Evolutionary conservation across 1,140 invertebrate species (phyloP), one percentile per base, ranked within the genome.

Genomic region (Zaprionus capensis): DNA sequence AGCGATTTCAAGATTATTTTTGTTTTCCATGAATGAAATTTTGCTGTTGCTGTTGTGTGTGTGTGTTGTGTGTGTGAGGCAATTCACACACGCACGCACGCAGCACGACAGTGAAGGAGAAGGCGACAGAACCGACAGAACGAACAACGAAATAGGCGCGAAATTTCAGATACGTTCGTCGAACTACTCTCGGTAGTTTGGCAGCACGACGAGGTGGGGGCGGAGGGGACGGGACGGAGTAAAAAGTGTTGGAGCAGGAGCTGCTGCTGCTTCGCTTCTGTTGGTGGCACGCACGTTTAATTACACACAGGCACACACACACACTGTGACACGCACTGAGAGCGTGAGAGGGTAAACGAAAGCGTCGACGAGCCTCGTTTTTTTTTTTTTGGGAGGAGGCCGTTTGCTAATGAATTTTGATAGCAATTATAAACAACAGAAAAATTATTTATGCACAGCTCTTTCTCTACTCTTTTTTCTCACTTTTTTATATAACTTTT

Each of bases 1-100:
- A 70, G 91, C 91, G 84, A 92, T 92, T 88, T 92, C 91, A 78
- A 92, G 83, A 81, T 92, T 91, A 72, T 91, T 92, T 92, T 92
- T 91, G 82, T 92, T 92, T 91, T 91, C 91, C 91, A 92, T 92
- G 90, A 92, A 91, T 91, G 86, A 90, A 78, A 72, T 53, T 71
- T 70, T 80, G 71, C 46, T 80, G 53, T 71, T 80, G 36, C 61
- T 71, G 65, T 71, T 63, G 70, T 78, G 53, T 71, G 59, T 77
- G 55, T 64, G 46, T 65, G 61, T 62, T 49, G 28, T 26, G 62
- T 58, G 28, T 58, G 31, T 57, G 41, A 57, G 28, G 44, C 38
- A 36, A 69, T 12, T 12, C 44, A 53, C 49, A 55, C 68, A 66
- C 68, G 41, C 57, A 75, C 57, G 24, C 38, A 58, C 63, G 41